Base-by-base conservation (phyloP, 2,797 vertebrate genomes). In the Chrosomus eos region DNA sequence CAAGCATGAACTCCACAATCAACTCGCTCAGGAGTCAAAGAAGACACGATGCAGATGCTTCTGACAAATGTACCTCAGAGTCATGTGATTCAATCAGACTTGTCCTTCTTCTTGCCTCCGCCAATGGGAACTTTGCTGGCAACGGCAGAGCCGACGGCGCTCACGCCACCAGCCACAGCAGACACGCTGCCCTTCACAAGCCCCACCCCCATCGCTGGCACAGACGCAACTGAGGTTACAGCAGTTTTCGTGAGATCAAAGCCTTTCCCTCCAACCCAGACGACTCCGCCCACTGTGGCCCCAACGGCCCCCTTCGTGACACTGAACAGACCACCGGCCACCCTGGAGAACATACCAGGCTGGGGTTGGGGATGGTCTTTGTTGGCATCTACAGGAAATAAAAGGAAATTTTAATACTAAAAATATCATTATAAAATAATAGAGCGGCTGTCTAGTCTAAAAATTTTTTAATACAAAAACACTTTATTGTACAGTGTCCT, bases 91-190 rank as follows among this genome's bases (percentile, higher is more conserved):
- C 96, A 99, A 93, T 99, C 98, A 92, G 97, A 98, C 92, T 99
- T 99, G 95, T 99, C 98, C 91, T 99, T 99, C 92, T 99, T 99
- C 94, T 98, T 99, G 92, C 96, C 93, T 87, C 97, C 96, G 58
- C 96, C 95, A 89, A 97, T 94, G 89, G 97, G 97, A 93, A 99
- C 97, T 97, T 96, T 99, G 93, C 92, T 98, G 90, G 93, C 96
- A 82, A 99, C 97, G 11, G 96, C 97, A 31, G 98, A 98, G 60
- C 98, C 97, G 1, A 99, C 97, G 26, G 98, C 96, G 10, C 95
- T 92, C 64, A 99, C 96, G 13, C 98, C 97, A 86, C 98, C 97
- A 14, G 97, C 97, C 83, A 99, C 97, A 1, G 96, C 97, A 31
- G 95, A 97, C 88, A 97, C 96, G 0, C 98, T 93, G 77, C 98